These are phyloP conservation scores for Lottia scabra DNA, from an alignment of 2,888 invertebrate species.

Conservation along the genomic window DNA sequence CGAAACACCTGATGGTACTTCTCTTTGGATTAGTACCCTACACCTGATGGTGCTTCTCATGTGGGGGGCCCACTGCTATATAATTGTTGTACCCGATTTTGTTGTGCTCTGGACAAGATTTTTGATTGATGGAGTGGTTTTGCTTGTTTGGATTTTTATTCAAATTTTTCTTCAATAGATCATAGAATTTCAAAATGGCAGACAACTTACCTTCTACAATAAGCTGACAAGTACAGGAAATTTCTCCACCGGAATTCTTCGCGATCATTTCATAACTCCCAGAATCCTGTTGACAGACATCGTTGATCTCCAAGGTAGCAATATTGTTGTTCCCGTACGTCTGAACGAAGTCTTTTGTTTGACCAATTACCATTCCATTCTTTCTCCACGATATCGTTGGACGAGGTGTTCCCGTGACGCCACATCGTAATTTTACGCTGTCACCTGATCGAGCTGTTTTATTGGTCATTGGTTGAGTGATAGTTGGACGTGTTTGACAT, in stretches of 20 bases:
- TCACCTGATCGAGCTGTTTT: conserved; percentile 35
- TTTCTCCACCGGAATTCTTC: conserved; percentile 46
- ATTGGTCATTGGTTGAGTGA: conserved; percentile 39
- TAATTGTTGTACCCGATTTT: too few species aligned
- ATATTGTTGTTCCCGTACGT: conserved; percentile 39
- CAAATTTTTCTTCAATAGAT: too few species aligned
- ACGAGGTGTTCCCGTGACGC: conserved; percentile 44
- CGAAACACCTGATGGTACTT: too few species aligned
- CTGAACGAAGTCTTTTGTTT: conserved; percentile 49
- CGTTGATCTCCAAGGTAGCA: conserved; percentile 50
- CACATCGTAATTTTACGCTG: conserved; percentile 44
- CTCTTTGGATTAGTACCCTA: too few species aligned
- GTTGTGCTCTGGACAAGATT: too few species aligned
- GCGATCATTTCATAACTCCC: conserved; percentile 58
- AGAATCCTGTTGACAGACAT: conserved; percentile 41
- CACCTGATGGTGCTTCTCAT: too few species aligned
- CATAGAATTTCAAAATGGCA: too few species aligned
- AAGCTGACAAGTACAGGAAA: conserved; percentile 43
- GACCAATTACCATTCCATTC: conserved; percentile 47
- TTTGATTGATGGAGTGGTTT: too few species aligned
- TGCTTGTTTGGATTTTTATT: too few species aligned
- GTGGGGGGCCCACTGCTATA: too few species aligned
- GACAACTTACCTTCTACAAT: conserved; percentile 24
- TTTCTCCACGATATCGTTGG: conserved; percentile 55
- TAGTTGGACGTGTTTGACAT: conserved; percentile 35